Evolutionary conservation across 2,888 invertebrate genomes (phyloP).

Genomic region (Dromius quadrimaculatus): DNA sequence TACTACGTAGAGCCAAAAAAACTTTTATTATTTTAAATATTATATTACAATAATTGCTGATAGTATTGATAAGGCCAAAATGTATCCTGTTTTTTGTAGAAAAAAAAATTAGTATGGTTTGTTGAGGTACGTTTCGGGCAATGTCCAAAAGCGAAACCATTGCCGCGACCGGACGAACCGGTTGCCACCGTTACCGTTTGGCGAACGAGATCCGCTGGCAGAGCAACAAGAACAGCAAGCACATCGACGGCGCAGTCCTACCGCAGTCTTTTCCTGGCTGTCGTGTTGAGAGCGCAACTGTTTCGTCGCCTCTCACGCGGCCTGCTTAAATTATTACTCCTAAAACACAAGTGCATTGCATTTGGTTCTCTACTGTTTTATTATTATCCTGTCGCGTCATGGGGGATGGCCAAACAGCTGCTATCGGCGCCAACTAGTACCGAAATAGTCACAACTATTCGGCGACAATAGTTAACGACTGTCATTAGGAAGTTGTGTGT

Average conservation of each 20-base stretch:
- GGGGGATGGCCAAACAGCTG: constrained; percentile 29
- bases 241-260: constrained; percentile 3
- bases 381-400: constrained; percentile 37
- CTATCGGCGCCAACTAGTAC: constrained; percentile 6
- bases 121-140: background rate
- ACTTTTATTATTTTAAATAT: too few relatives aligned
- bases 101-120: too few relatives aligned
- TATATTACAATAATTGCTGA: too few relatives aligned
- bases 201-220: background rate
- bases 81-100: too few relatives aligned
- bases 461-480: constrained; percentile 2
- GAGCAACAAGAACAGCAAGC: background rate
- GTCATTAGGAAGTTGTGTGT: constrained; percentile 6
- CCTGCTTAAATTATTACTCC: too few relatives aligned
- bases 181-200: constrained; percentile 45
- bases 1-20: too few relatives aligned
- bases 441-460: constrained; percentile 16
- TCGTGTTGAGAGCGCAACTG: background rate
- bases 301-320: background rate
- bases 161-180: constrained; percentile 32
- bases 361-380: constrained; percentile 11
- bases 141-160: background rate
- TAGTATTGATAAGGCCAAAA: too few relatives aligned
- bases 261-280: constrained; percentile 7
- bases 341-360: constrained; percentile 15